Evolutionary conservation across 64 coral and sea anemone species (phyloP).

Genomic region (Montipora foliosa): DNA sequence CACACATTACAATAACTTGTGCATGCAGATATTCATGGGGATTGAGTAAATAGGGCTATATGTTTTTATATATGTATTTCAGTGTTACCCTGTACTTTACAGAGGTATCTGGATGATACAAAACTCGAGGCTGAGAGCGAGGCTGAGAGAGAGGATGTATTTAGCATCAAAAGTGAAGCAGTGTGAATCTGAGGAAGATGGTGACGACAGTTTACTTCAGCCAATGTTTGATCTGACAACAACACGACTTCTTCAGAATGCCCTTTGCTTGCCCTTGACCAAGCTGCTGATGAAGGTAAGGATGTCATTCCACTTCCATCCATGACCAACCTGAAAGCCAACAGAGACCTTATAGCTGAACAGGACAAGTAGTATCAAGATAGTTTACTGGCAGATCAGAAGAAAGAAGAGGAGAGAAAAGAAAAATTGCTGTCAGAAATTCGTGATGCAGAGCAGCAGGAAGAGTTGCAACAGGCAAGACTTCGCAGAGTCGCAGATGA

Average conservation of each 20-base stretch:
- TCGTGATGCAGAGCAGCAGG: constrained; percentile 53
- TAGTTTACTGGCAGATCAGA: constrained; percentile 72
- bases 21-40: not conserved
- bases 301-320: constrained; percentile 41
- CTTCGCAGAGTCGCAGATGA: constrained; percentile 62
- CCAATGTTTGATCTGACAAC: constrained; percentile 56
- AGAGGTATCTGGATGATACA: constrained; percentile 62
- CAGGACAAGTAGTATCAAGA: constrained; percentile 68
- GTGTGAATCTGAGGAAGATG: constrained; percentile 50
- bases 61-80: not conserved
- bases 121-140: constrained; percentile 49
- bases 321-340: constrained; percentile 65
- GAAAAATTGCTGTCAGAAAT: constrained; percentile 68
- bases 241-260: constrained; percentile 49
- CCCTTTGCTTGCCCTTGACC: constrained; percentile 39
- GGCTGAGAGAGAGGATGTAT: constrained; percentile 6
- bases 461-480: constrained; percentile 66
- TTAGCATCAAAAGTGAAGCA: constrained; percentile 68
- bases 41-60: not conserved
- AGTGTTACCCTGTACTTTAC: constrained; percentile 66
- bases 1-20: not conserved
- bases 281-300: constrained; percentile 38
- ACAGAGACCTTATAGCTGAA: constrained; percentile 49
- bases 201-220: constrained; percentile 67
- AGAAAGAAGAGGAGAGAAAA: constrained; percentile 70